These are phyloP conservation scores for Gouania willdenowi DNA, from an alignment of 2,797 vertebrate genomes.

Conservation along the genomic window DNA sequence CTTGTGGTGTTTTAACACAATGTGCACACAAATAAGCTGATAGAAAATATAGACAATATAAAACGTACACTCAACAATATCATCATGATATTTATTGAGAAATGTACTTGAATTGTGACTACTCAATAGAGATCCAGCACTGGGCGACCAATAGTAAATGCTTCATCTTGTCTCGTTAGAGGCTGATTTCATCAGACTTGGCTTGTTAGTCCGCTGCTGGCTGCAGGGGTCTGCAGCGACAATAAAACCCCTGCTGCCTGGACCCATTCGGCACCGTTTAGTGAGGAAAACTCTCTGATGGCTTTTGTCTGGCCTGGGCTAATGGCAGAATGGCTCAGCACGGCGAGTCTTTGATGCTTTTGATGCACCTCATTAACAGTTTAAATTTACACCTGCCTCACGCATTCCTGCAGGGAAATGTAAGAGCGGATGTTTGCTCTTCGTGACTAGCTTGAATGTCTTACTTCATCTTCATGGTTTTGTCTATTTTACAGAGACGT, in stretches of 20 bases:
- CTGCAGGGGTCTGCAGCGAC: constrained; percentile 39
- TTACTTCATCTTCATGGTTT: constrained; percentile 22
- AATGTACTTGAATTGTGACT: too few relatives aligned
- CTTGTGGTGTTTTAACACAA: too few relatives aligned
- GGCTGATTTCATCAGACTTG: constrained; percentile 1
- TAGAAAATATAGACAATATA: too few relatives aligned
- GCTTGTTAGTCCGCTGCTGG: constrained; percentile 25
- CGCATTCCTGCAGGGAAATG: constrained; percentile 60
- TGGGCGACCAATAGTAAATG: constrained; percentile 2
- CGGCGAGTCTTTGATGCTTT: constrained; percentile 61
- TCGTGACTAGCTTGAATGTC: constrained; percentile 38
- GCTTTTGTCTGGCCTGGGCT: constrained; percentile 64
- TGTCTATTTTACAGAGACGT: not conserved
- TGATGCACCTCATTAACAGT: constrained; percentile 71
- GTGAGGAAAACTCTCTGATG: constrained; percentile 60
- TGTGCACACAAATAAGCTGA: too few relatives aligned
- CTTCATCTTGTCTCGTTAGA: constrained; percentile 60
- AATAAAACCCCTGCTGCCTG: constrained; percentile 64
- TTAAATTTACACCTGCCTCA: constrained; percentile 74
- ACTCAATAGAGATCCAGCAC: too few relatives aligned
- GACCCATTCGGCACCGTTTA: constrained; percentile 65
- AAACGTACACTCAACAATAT: too few relatives aligned
- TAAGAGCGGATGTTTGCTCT: constrained; percentile 49
- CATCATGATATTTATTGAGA: too few relatives aligned
- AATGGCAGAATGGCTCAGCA: constrained; percentile 58